A percentile compares a stretch with the other conserved stretches of the same genome.
These are phyloP conservation scores for Anseranas semipalmata DNA, from an alignment of 2,113 vertebrate species.

Conservation along the genomic window DNA sequence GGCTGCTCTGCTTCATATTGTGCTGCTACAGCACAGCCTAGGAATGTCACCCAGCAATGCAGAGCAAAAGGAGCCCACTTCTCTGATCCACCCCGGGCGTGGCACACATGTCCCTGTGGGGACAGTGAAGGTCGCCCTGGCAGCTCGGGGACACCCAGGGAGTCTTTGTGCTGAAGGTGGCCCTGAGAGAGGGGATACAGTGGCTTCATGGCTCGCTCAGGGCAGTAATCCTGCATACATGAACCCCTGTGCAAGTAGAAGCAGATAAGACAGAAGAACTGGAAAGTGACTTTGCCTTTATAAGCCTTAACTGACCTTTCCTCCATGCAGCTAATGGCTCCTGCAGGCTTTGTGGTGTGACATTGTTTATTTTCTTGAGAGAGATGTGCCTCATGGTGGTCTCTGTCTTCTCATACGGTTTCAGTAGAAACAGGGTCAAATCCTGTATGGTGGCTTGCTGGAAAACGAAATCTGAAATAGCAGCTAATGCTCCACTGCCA, in stretches of 20 bases:
- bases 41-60: not conserved
- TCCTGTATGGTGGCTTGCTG: not conserved
- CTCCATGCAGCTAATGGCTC: not conserved
- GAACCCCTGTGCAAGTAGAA: not conserved
- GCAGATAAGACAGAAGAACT: not conserved
- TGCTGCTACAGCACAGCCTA: not conserved
- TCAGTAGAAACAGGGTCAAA: not conserved
- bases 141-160: not conserved
- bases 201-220: not conserved
- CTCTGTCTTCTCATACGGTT: not conserved
- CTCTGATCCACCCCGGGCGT: not conserved
- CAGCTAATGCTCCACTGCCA: not conserved
- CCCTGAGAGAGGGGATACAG: not conserved
- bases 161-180: not conserved
- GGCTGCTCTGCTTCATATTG: rapidly evolving
- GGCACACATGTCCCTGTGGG: not conserved
- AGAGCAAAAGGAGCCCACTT: not conserved
- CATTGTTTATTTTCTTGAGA: not conserved
- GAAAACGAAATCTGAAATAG: not conserved
- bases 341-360: not conserved
- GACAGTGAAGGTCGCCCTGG: not conserved
- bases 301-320: not conserved
- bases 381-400: not conserved
- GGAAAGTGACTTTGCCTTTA: not conserved
- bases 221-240: not conserved